Evolutionary conservation across 2,113 vertebrate genomes (phyloP).

Genomic region (Origma solitaria): DNA sequence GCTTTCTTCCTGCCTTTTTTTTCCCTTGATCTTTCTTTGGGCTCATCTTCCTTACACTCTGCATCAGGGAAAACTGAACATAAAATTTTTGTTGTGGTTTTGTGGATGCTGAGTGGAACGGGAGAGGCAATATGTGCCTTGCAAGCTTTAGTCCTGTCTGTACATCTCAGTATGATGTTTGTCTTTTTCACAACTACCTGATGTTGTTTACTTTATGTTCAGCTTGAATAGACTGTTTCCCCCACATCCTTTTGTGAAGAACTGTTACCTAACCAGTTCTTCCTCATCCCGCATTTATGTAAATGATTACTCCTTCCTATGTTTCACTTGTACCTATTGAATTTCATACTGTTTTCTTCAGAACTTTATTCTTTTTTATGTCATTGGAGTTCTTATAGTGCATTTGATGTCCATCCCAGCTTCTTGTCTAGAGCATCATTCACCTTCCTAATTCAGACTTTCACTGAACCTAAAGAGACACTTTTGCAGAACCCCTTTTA

Average conservation of each 20-base stretch:
- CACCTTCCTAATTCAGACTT: neutral
- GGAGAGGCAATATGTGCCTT: neutral
- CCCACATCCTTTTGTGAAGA: conserved; percentile 14
- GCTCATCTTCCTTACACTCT: neutral
- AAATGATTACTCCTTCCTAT: neutral
- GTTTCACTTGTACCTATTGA: neutral
- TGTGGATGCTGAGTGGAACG: neutral
- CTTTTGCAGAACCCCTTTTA: neutral
- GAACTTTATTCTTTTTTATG: neutral
- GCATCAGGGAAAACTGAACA: neutral
- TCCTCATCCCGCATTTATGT: conserved; percentile 34
- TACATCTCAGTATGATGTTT: neutral
- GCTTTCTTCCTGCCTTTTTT: neutral
- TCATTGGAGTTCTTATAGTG: neutral
- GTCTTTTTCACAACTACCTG: conserved; percentile 25
- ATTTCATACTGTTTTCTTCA: neutral
- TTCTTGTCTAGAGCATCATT: neutral
- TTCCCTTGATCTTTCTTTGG: neutral
- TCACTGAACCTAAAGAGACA: neutral
- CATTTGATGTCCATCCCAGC: neutral
- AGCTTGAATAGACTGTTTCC: conserved; percentile 26
- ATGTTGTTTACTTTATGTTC: conserved; percentile 23
- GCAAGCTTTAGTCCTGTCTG: neutral
- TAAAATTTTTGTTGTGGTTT: neutral
- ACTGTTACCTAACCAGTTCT: conserved; percentile 52